phyloP scores from a whole-genome alignment of 30 jellyfish, hydroid and myxozoan genomes.

The Mastigias papua region DNA sequence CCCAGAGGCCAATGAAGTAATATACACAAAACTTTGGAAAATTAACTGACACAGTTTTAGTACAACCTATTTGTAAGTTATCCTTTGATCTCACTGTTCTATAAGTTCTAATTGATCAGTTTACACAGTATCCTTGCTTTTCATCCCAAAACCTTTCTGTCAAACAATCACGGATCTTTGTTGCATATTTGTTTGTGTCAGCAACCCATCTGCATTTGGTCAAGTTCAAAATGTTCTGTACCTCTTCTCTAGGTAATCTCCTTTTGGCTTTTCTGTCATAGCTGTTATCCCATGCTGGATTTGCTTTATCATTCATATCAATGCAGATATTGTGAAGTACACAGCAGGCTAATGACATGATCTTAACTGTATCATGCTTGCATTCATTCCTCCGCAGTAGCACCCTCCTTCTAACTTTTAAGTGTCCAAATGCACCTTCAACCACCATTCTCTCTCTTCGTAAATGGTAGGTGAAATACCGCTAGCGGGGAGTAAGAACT shows the following conservation, averaged over 20 bases:
- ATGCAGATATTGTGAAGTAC: conserved; percentile 73
- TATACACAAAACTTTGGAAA: background rate
- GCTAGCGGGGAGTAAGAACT: conserved; percentile 1
- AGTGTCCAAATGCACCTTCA: conserved; percentile 38
- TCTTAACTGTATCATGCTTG: conserved; percentile 18
- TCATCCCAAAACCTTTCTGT: conserved; percentile 25
- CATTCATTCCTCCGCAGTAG: conserved; percentile 35
- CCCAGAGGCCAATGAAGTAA: background rate
- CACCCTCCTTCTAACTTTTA: conserved; percentile 57
- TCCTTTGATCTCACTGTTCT: background rate
- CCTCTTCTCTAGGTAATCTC: background rate
- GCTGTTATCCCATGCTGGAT: background rate
- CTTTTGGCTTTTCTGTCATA: background rate
- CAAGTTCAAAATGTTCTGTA: conserved; percentile 4
- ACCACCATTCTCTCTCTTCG: conserved; percentile 61
- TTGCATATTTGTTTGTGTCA: background rate
- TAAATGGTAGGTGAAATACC: conserved; percentile 24
- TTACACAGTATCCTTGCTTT: conserved; percentile 14
- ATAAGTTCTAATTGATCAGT: background rate
- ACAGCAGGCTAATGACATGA: conserved; percentile 29
- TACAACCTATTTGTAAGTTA: conserved; percentile 1
- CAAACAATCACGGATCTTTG: conserved; percentile 20
- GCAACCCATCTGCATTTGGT: conserved; percentile 3
- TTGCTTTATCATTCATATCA: conserved; percentile 9
- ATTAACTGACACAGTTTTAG: background rate